Evolutionary conservation across 2,113 vertebrate species (phyloP).

Genomic region (Coreoperca whiteheadi): DNA sequence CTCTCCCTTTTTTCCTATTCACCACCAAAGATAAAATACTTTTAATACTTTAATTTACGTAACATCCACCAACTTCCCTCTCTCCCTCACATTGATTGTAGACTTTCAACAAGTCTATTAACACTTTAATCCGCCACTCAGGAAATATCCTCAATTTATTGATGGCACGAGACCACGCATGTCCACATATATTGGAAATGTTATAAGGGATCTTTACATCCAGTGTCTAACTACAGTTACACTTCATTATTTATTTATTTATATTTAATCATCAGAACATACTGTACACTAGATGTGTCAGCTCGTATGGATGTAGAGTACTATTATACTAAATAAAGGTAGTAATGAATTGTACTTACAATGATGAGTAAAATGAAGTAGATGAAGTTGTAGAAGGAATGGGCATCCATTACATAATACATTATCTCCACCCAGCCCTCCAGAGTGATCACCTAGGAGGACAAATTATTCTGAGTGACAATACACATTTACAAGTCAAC

Average conservation of each 20-base stretch:
- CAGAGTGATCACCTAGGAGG: conserved; percentile 94
- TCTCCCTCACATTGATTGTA: conserved; percentile 49
- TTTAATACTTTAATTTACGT: too few relatives aligned
- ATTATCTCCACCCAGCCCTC: conserved; percentile 99
- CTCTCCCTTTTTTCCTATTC: not conserved
- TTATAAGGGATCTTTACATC: not conserved
- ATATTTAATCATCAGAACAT: not conserved
- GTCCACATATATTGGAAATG: conserved; percentile 23
- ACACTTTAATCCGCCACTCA: conserved; percentile 33
- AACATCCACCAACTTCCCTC: conserved; percentile 11
- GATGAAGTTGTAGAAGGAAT: conserved; percentile 99
- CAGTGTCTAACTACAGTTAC: not conserved
- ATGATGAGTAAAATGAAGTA: conserved; percentile 99
- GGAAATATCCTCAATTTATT: conserved; percentile 39
- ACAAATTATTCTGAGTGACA: not conserved
- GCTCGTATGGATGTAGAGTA: not conserved
- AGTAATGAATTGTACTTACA: conserved; percentile 85
- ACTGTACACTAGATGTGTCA: not conserved
- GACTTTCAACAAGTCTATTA: conserved; percentile 58
- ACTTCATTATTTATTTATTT: not conserved
- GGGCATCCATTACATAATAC: conserved; percentile 99
- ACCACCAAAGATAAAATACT: not conserved
- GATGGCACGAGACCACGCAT: conserved; percentile 11
- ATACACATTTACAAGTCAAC: not conserved
- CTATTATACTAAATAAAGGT: not conserved